Evolutionary conservation across 2,113 vertebrate genomes (phyloP), one percentile per base, ranked within the genome.

Genomic region (Raphicerus campestris): DNA sequence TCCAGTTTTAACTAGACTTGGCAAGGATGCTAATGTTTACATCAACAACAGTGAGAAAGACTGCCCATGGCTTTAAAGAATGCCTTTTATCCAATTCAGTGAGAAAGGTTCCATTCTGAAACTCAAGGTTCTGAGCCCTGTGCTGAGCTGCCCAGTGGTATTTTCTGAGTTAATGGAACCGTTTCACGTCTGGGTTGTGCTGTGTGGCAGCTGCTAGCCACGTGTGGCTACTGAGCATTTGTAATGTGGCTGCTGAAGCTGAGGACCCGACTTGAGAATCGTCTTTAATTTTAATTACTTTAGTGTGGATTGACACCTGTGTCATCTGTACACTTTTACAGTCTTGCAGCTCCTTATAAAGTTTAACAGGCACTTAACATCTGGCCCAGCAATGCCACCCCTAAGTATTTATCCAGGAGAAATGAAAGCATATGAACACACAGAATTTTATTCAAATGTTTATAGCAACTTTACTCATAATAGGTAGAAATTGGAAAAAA

Each of bases 141-240:
- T 9, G 22, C 17, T 35, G 0, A 20, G 13, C n/a, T 17, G 28
- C 28, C 70, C 4, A 1, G 16, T 1, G 2, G 61, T 15, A 28
- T n/a, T 53, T 24, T n/a, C 85, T 13, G 2, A 42, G 14, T 4
- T 20, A 47, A 60, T 15, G 58, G 28, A 78, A 3, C 19, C 1
- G 14, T 1, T 28, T 17, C 28, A 8, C 4, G 0, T 7, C 8
- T 32, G 22, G 1, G 11, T 55, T 39, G 3, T 10, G 45, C 42
- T 11, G 1, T 0, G 4, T 0, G 17, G 55, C 11, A 70, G 16
- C 11, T 5, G 4, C 75, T 14, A 6, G 63, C 35, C 80, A 3
- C 1, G 0, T 3, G 55, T 26, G 78, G n/a, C 24, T 39, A 16
- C 0, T 26, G 17, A 32, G 13, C 10, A 26, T 39, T 39, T 28